Percentiles rank a stretch among this genome's conserved stretches.
phyloP scores from a whole-genome alignment of 2,113 vertebrate genomes.

The Heteronetta atricapilla region DNA sequence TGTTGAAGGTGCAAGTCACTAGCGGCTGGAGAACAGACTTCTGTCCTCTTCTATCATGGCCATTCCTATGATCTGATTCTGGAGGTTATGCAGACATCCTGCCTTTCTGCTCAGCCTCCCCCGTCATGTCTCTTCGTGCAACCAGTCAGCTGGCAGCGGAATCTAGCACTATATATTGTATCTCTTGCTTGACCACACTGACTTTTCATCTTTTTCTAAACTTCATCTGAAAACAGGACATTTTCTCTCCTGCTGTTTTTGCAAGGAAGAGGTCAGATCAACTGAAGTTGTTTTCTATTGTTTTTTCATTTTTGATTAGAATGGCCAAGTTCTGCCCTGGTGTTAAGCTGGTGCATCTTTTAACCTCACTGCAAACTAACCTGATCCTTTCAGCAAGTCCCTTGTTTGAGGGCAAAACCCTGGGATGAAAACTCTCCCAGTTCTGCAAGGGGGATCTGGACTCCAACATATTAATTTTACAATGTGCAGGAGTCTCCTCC shows the following conservation, averaged over 20 bases:
- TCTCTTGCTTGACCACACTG: background rate
- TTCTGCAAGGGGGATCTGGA: background rate
- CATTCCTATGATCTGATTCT: background rate
- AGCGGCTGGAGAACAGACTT: background rate
- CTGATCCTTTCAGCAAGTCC: background rate
- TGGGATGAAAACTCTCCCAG: background rate
- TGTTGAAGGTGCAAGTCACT: background rate
- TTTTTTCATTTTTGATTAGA: background rate
- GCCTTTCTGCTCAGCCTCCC: background rate
- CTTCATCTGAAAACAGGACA: background rate
- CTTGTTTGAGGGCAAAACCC: background rate
- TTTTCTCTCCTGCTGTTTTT: background rate
- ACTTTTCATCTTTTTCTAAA: background rate
- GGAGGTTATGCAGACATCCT: background rate
- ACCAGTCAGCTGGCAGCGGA: background rate
- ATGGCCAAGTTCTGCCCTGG: background rate
- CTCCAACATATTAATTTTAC: background rate
- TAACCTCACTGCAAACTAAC: background rate
- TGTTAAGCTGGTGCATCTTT: background rate
- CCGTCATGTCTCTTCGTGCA: background rate
- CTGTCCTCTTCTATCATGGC: background rate
- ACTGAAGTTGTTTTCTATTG: background rate
- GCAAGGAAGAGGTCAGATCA: background rate
- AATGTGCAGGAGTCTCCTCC: background rate
- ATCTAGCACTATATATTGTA: fast-evolving